These are phyloP conservation scores for Synergus laeviventris DNA, from an alignment of 2,888 invertebrate genomes.

Conservation along the genomic window DNA sequence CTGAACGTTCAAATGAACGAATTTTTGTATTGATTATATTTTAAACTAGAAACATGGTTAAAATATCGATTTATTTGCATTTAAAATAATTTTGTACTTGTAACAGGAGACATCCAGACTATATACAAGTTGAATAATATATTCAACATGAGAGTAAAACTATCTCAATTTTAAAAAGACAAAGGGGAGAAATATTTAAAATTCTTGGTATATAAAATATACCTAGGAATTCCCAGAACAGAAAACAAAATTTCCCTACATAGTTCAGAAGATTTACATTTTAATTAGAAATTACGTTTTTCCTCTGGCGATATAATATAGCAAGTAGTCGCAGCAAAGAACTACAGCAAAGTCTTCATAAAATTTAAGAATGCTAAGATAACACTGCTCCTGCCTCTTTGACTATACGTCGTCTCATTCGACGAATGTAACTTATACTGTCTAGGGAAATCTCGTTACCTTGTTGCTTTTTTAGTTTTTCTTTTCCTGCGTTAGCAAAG, in stretches of 20 bases:
- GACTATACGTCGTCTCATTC: constrained; percentile 28
- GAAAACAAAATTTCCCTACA: not conserved
- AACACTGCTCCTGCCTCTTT: constrained; percentile 28
- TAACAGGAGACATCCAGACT: too few relatives aligned
- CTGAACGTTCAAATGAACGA: too few relatives aligned
- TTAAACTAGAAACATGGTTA: too few relatives aligned
- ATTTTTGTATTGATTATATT: too few relatives aligned
- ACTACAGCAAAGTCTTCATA: constrained; percentile 13
- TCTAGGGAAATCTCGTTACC: constrained; percentile 35
- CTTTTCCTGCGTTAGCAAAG: not conserved
- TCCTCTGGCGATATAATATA: not conserved
- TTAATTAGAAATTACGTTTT: constrained; percentile 14
- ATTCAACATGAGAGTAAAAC: too few relatives aligned
- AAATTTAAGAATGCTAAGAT: constrained; percentile 31
- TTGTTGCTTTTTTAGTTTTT: not conserved
- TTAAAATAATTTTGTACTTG: too few relatives aligned
- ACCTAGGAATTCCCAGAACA: not conserved
- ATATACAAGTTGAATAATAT: too few relatives aligned
- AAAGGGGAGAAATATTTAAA: not conserved
- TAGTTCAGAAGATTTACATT: constrained; percentile 8
- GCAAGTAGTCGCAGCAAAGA: not conserved
- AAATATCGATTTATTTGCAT: too few relatives aligned
- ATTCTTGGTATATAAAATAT: not conserved
- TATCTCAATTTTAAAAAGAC: not conserved
- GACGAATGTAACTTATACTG: constrained; percentile 26